These are phyloP conservation scores for Aeoliscus strigatus DNA, from an alignment of 2,797 vertebrate genomes.

Conservation along the genomic window DNA sequence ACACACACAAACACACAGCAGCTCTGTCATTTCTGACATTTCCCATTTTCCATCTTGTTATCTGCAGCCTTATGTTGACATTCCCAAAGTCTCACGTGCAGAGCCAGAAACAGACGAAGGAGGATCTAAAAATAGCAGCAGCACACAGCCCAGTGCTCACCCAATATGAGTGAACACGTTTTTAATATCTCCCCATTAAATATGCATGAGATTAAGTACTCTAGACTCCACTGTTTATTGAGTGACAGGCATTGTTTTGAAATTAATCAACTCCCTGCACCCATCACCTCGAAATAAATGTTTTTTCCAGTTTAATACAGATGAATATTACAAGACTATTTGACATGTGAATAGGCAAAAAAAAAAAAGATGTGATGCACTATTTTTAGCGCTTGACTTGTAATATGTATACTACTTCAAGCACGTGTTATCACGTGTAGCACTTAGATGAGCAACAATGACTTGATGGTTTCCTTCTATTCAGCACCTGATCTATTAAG, in stretches of 20 bases:
- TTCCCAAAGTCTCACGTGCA: slow-evolving; percentile 66
- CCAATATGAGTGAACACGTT: slow-evolving; percentile 60
- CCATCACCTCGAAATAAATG: slow-evolving; percentile 4
- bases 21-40: slow-evolving; percentile 69
- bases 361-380: slow-evolving; percentile 7
- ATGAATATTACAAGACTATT: slow-evolving; percentile 17
- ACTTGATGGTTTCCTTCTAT: too few species aligned
- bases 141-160: slow-evolving; percentile 38
- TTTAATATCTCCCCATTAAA: slow-evolving; percentile 68
- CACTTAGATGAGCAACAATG: too few species aligned
- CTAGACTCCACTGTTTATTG: slow-evolving; percentile 48
- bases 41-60: slow-evolving; percentile 64
- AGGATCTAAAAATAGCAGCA: slow-evolving; percentile 65
- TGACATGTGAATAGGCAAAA: slow-evolving; percentile 15
- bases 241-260: slow-evolving; percentile 58
- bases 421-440: too few species aligned
- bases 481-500: too few species aligned
- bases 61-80: slow-evolving; percentile 66
- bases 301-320: slow-evolving; percentile 20
- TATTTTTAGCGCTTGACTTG: too few species aligned
- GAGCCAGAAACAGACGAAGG: slow-evolving; percentile 59
- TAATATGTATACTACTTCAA: too few species aligned
- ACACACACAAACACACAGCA: too few species aligned
- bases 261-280: slow-evolving; percentile 32
- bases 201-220: slow-evolving; percentile 68